These are phyloP conservation scores for Epinephelus awoara DNA, from an alignment of 2,797 vertebrate genomes.

Conservation along the genomic window DNA sequence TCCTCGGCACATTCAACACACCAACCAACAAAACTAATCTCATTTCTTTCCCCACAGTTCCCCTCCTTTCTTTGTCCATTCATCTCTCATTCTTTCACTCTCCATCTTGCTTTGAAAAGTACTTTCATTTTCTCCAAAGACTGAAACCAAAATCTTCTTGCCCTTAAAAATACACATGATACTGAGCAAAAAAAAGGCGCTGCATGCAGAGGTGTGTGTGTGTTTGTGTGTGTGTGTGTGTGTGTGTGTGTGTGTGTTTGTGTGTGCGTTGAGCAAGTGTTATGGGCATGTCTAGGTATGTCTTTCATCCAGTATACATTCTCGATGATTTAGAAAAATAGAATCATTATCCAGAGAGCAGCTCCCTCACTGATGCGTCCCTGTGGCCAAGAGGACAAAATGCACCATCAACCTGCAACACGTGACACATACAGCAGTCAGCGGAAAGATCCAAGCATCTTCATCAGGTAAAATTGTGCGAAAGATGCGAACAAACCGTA, in stretches of 20 bases:
- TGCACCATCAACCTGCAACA: slow-evolving; percentile 69
- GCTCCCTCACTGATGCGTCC: slow-evolving; percentile 62
- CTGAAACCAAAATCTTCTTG: slow-evolving; percentile 40
- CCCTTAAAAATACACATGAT: slow-evolving; percentile 38
- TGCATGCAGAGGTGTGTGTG: slow-evolving; percentile 45
- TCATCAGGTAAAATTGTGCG: neutral
- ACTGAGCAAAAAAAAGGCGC: slow-evolving; percentile 53
- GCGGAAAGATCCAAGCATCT: neutral
- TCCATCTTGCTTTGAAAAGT: slow-evolving; percentile 21
- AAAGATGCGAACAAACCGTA: slow-evolving; percentile 22
- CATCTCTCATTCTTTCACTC: neutral
- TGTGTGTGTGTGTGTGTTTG: slow-evolving; percentile 32
- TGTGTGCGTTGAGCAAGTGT: slow-evolving; percentile 25
- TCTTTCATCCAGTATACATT: slow-evolving; percentile 72
- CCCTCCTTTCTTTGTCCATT: slow-evolving; percentile 4
- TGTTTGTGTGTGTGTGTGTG: slow-evolving; percentile 17
- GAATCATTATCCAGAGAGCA: slow-evolving; percentile 66
- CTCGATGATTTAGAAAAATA: slow-evolving; percentile 75
- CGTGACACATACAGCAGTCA: slow-evolving; percentile 28
- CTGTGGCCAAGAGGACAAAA: slow-evolving; percentile 50
- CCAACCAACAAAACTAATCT: slow-evolving; percentile 18
- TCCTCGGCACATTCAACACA: slow-evolving; percentile 3
- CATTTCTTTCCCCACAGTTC: neutral
- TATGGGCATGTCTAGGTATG: slow-evolving; percentile 26
- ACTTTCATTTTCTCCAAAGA: slow-evolving; percentile 34